Conservation (phyloP, 2,888 invertebrate genomes). For the Protonemura montana region DNA sequence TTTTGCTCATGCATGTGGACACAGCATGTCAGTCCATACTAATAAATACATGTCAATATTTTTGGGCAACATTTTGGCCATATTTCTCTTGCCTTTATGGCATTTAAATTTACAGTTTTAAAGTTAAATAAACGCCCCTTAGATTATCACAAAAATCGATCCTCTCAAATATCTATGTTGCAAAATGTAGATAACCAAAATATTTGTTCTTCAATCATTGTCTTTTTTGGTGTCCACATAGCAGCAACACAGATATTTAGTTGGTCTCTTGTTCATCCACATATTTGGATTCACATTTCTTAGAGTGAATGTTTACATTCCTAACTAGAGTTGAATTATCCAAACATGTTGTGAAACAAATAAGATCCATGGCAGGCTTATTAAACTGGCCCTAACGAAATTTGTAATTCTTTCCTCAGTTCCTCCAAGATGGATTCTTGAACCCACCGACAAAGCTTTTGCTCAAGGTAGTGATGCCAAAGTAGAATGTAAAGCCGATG, state of each 20-base stretch:
- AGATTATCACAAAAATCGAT: not conserved
- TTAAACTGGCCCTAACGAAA: not conserved
- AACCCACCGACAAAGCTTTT: constrained; percentile 94
- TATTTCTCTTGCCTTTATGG: not conserved
- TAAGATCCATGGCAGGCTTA: not conserved
- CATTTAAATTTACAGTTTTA: too few species aligned
- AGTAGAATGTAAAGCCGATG: constrained; percentile 95
- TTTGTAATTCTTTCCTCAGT: constrained; percentile 68
- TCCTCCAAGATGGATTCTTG: constrained; percentile 94
- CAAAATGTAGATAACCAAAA: not conserved
- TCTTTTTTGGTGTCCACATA: not conserved
- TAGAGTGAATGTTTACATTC: not conserved
- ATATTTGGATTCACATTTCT: not conserved
- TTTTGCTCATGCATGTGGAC: not conserved
- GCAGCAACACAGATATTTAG: not conserved
- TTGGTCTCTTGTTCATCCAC: not conserved
- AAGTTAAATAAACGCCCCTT: not conserved
- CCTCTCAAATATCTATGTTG: not conserved
- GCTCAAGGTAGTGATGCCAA: constrained; percentile 93
- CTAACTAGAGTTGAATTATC: not conserved
- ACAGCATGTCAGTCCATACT: not conserved
- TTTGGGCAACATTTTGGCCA: not conserved
- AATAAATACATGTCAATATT: not conserved
- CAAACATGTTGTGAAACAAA: not conserved
- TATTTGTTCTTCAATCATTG: not conserved